phyloP scores from a whole-genome alignment of 2,888 invertebrate genomes.

The Ichneumoninae sp. region DNA sequence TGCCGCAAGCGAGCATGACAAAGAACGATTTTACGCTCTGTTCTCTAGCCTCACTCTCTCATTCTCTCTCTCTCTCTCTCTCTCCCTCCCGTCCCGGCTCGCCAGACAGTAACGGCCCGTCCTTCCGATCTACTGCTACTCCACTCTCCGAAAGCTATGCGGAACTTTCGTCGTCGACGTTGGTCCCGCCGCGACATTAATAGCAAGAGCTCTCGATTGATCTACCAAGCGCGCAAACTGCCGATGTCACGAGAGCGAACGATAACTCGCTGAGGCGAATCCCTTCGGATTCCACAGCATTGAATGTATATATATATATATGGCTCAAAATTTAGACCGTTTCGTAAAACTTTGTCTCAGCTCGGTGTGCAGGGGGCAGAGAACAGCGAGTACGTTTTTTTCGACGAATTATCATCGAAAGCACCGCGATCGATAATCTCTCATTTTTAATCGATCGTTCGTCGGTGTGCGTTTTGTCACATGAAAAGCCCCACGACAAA shows the following conservation, averaged over 20 bases:
- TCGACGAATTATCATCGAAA: conserved; percentile 42
- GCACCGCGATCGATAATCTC: conserved; percentile 11
- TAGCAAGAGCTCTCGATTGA: conserved; percentile 74
- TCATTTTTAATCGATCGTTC: conserved; percentile 35
- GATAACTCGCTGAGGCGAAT: not conserved
- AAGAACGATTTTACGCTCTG: conserved; percentile 45
- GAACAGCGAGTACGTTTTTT: not conserved
- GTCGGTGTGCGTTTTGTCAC: not conserved
- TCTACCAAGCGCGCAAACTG: conserved; percentile 71
- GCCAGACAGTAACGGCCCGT: conserved; percentile 44
- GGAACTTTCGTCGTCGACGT: conserved; percentile 58
- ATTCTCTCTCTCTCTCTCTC: conserved; percentile 26
- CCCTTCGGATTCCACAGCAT: not conserved
- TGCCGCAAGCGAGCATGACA: conserved; percentile 42
- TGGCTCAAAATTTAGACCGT: not conserved
- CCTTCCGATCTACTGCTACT: conserved; percentile 24
- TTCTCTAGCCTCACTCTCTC: conserved; percentile 32
- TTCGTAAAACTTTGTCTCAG: not conserved
- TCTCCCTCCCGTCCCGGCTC: conserved; percentile 38
- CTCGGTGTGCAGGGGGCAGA: not conserved
- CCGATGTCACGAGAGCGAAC: conserved; percentile 70
- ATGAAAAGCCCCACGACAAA: not conserved
- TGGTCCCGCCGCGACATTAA: conserved; percentile 67
- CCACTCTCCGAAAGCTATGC: conserved; percentile 42
- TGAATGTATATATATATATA: not conserved